phyloP scores from a whole-genome alignment of 2,113 vertebrate genomes.

The Aphyosemion australe region DNA sequence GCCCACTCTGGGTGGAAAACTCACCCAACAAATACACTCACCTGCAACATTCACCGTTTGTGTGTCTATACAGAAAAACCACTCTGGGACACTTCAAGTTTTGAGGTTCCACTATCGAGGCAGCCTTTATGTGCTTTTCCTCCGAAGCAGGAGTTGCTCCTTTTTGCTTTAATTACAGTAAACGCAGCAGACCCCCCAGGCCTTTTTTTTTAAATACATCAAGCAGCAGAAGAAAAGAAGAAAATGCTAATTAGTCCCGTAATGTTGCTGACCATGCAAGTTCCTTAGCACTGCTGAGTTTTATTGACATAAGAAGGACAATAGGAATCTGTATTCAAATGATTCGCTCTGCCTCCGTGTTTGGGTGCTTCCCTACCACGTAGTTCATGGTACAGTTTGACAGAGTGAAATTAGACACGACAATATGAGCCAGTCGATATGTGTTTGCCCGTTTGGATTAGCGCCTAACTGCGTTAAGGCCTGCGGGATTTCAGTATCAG shows the following conservation, averaged over 20 bases:
- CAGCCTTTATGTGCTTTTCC: slow-evolving; percentile 55
- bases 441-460: slow-evolving; percentile 34
- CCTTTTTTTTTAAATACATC: slow-evolving; percentile 78
- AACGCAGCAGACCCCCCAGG: slow-evolving; percentile 73
- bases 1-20: slow-evolving; percentile 11
- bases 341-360: slow-evolving; percentile 49
- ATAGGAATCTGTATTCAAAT: slow-evolving; percentile 76
- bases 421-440: slow-evolving; percentile 1
- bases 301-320: slow-evolving; percentile 80
- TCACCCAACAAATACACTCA: slow-evolving; percentile 22
- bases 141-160: slow-evolving; percentile 57
- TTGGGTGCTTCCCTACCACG: slow-evolving; percentile 29
- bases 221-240: slow-evolving; percentile 77
- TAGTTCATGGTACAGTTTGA: slow-evolving; percentile 27
- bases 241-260: slow-evolving; percentile 77
- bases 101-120: slow-evolving; percentile 39
- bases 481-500: slow-evolving; percentile 24
- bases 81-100: slow-evolving; percentile 50
- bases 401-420: slow-evolving; percentile 31
- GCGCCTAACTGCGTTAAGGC: background rate
- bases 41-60: slow-evolving; percentile 47
- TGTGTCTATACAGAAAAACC: slow-evolving; percentile 52
- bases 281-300: slow-evolving; percentile 71
- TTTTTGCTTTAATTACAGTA: slow-evolving; percentile 78
- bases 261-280: slow-evolving; percentile 77